Evolutionary conservation across 2,797 vertebrate species (phyloP).

Genomic region (Xenentodon cancila): DNA sequence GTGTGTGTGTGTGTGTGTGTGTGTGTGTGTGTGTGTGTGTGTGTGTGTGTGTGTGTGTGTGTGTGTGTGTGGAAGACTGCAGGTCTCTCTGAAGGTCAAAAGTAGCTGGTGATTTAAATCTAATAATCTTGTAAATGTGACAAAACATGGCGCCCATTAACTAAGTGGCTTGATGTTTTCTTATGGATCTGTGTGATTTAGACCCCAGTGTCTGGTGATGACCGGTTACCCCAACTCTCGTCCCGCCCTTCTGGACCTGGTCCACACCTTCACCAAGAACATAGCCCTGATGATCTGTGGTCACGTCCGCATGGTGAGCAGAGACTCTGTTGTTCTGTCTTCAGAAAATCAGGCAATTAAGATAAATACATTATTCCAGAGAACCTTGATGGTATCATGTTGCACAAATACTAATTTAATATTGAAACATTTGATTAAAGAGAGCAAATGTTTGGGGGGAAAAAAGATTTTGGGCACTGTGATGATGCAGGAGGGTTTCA

Average conservation of each 20-base stretch:
- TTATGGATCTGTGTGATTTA: conserved; percentile 53
- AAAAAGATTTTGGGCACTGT: too few relatives aligned
- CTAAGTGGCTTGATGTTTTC: background rate
- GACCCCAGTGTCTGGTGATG: conserved; percentile 98
- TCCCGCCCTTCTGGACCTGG: conserved; percentile 93
- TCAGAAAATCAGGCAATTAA: background rate
- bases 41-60: background rate
- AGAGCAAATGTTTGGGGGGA: too few relatives aligned
- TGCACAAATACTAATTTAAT: too few relatives aligned
- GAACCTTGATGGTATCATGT: too few relatives aligned
- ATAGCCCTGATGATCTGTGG: conserved; percentile 97
- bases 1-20: too few relatives aligned
- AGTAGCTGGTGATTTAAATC: background rate
- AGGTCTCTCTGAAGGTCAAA: conserved; percentile 39
- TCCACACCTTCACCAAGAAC: conserved; percentile 97
- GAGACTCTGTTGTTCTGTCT: background rate
- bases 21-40: conserved; percentile 42
- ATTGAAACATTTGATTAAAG: too few relatives aligned
- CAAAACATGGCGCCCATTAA: background rate
- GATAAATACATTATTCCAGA: too few relatives aligned
- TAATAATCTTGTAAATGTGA: background rate
- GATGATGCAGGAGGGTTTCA: too few relatives aligned
- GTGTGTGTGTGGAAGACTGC: background rate
- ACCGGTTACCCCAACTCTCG: conserved; percentile 94
- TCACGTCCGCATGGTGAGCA: conserved; percentile 91